These are phyloP conservation scores for Platysternon megacephalum DNA, from an alignment of 2,113 vertebrate species.

Conservation along the genomic window DNA sequence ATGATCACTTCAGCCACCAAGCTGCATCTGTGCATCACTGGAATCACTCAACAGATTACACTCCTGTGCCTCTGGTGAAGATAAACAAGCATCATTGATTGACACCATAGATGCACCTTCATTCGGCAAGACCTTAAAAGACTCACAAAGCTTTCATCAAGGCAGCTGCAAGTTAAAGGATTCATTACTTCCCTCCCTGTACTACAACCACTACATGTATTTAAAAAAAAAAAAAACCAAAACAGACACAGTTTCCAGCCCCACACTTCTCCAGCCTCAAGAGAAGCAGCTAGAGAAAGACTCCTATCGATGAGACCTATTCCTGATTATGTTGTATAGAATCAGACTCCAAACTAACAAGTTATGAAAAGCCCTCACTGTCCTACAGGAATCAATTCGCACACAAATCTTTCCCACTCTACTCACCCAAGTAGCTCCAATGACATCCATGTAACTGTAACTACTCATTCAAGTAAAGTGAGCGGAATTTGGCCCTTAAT, in stretches of 20 bases:
- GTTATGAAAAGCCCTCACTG: background rate
- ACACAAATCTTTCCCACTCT: background rate
- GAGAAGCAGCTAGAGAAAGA: background rate
- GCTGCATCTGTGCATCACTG: background rate
- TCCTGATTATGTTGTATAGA: background rate
- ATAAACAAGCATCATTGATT: background rate
- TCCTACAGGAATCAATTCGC: background rate
- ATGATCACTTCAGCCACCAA: conserved; percentile 1
- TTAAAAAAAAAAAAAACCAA: background rate
- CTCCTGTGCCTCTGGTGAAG: background rate
- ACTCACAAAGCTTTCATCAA: background rate
- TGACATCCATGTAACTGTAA: background rate
- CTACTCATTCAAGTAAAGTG: background rate
- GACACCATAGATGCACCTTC: background rate
- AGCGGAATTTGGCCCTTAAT: background rate
- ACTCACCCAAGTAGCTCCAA: background rate
- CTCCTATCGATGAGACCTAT: background rate
- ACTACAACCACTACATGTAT: background rate
- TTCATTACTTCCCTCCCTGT: background rate
- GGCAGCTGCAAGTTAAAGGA: background rate
- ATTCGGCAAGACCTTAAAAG: conserved; percentile 6
- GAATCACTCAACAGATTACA: background rate
- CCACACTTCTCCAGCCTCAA: background rate
- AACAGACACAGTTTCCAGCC: background rate
- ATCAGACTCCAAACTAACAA: background rate